Percentiles rank a stretch among this genome's conserved stretches.
Conservation (phyloP, 92 coral and sea anemone genomes). For the Zoanthus solanderi region DNA sequence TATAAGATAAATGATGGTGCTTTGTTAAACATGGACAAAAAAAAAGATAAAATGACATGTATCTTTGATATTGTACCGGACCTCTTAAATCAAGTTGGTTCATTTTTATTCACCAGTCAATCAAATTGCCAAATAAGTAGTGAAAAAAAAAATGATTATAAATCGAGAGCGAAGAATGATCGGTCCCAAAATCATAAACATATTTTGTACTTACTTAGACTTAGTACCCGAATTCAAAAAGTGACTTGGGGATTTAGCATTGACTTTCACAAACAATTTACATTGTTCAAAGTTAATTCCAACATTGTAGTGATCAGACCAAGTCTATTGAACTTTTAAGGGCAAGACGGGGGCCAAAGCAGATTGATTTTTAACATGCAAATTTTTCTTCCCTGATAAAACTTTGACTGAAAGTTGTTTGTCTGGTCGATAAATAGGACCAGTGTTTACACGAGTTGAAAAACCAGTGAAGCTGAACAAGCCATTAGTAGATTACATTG, state of each 20-base stretch:
- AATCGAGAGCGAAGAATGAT: too few relatives aligned
- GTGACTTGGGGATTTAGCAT: not conserved
- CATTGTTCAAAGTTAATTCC: slow-evolving; percentile 19
- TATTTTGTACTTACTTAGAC: not conserved
- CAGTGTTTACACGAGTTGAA: slow-evolving; percentile 24
- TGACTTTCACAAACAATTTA: slow-evolving; percentile 15
- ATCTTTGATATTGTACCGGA: too few relatives aligned
- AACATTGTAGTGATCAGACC: not conserved
- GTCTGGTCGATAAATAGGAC: slow-evolving; percentile 31
- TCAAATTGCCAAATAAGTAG: not conserved
- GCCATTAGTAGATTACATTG: not conserved
- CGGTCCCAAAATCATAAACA: not conserved
- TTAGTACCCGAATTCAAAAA: not conserved
- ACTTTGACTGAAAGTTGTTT: slow-evolving; percentile 30
- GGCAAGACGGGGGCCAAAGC: slow-evolving; percentile 9
- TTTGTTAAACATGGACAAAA: not conserved
- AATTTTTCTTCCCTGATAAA: slow-evolving; percentile 21
- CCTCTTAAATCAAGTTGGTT: too few relatives aligned
- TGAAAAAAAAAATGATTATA: not conserved
- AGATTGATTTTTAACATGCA: slow-evolving; percentile 18
- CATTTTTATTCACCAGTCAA: not conserved
- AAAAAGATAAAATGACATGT: too few relatives aligned
- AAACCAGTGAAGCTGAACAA: not conserved
- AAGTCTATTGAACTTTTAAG: slow-evolving; percentile 8
- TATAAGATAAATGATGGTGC: not conserved